Conservation (phyloP, 2,888 invertebrate genomes). For the Eugnorisma glareosa region DNA sequence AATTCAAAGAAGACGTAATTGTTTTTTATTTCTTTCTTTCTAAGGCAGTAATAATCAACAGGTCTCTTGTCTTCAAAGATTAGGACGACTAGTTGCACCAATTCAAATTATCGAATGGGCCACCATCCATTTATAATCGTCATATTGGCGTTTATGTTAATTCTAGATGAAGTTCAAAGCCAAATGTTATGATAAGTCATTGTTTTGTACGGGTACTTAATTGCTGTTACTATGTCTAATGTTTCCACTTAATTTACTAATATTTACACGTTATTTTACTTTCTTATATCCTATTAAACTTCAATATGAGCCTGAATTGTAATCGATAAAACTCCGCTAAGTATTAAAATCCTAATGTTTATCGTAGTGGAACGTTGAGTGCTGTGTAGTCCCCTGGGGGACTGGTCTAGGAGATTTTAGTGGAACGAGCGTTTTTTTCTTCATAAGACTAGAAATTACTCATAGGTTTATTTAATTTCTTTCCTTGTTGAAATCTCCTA, state of each 20-base stretch:
- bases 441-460: background rate
- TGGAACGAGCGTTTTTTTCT: background rate
- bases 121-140: slow-evolving; percentile 18
- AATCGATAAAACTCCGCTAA: slow-evolving; percentile 31
- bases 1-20: background rate
- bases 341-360: background rate
- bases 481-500: background rate
- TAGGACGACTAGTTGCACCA: background rate
- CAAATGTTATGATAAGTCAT: slow-evolving; percentile 64
- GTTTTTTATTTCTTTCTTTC: background rate
- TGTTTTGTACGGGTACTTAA: slow-evolving; percentile 64
- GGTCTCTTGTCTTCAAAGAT: background rate
- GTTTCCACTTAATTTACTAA: slow-evolving; percentile 56
- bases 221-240: slow-evolving; percentile 43
- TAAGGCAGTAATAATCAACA: background rate
- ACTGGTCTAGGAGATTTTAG: no score
- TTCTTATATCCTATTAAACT: slow-evolving; percentile 42
- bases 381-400: no score
- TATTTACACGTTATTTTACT: slow-evolving; percentile 42
- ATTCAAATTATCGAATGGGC: background rate
- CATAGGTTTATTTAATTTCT: background rate
- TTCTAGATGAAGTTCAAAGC: slow-evolving; percentile 52
- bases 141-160: slow-evolving; percentile 41
- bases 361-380: no score
- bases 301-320: slow-evolving; percentile 32